phyloP scores from a whole-genome alignment of 2,888 invertebrate species.

The Apotomis betuletana region DNA sequence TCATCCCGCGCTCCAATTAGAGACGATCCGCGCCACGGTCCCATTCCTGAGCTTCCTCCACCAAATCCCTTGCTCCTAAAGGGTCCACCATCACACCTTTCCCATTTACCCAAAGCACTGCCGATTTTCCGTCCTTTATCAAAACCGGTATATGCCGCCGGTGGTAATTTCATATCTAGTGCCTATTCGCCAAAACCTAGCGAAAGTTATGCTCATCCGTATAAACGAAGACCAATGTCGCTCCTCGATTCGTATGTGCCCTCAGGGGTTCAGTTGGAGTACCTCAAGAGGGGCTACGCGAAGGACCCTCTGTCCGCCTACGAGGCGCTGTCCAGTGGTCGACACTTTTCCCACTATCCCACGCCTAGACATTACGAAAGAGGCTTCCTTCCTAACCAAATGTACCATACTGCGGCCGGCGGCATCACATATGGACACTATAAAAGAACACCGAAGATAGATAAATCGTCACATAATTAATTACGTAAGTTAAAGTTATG shows the following conservation, averaged over 20 bases:
- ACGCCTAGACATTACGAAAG: slow-evolving; percentile 69
- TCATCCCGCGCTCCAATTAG: slow-evolving; percentile 63
- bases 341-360: slow-evolving; percentile 56
- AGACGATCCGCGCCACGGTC: slow-evolving; percentile 61
- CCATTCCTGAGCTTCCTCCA: slow-evolving; percentile 65
- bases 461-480: slow-evolving; percentile 56
- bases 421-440: slow-evolving; percentile 75
- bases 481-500: not conserved
- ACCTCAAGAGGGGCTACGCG: slow-evolving; percentile 72
- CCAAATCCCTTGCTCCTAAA: slow-evolving; percentile 69
- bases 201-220: slow-evolving; percentile 58
- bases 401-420: slow-evolving; percentile 76
- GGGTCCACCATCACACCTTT: slow-evolving; percentile 63
- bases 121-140: slow-evolving; percentile 68
- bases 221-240: slow-evolving; percentile 75
- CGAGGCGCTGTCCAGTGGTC: slow-evolving; percentile 70
- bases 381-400: slow-evolving; percentile 79
- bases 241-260: slow-evolving; percentile 85
- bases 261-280: slow-evolving; percentile 80
- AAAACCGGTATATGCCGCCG: slow-evolving; percentile 67
- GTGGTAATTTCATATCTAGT: slow-evolving; percentile 52
- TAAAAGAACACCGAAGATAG: slow-evolving; percentile 70
- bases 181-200: slow-evolving; percentile 59
- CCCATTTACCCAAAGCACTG: slow-evolving; percentile 72
- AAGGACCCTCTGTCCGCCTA: slow-evolving; percentile 74